These are phyloP conservation scores for Diabrotica virgifera DNA, from an alignment of 1,140 invertebrate species.

Conservation along the genomic window DNA sequence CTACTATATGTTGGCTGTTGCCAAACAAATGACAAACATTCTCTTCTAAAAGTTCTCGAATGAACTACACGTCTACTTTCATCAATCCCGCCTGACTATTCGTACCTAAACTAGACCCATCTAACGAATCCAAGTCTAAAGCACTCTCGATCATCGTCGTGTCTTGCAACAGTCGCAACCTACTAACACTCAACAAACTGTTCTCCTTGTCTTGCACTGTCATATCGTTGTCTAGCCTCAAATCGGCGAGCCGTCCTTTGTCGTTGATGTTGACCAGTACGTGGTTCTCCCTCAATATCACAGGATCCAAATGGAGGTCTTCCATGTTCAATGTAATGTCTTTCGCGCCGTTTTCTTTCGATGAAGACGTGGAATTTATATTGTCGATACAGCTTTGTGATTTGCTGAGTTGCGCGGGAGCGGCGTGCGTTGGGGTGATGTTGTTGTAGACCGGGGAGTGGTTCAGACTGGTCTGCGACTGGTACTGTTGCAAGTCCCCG, in stretches of 20 bases:
- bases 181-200: conserved; percentile 54
- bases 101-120: conserved; percentile 56
- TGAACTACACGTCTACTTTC: conserved; percentile 40
- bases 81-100: conserved; percentile 45
- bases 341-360: conserved; percentile 12
- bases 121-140: conserved; percentile 77
- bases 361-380: conserved; percentile 25
- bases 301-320: conserved; percentile 44
- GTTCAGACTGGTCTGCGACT: conserved; percentile 45
- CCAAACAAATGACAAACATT: too few relatives aligned
- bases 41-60: too few relatives aligned
- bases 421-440: conserved; percentile 22
- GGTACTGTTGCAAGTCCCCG: conserved; percentile 45
- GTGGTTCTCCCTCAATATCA: conserved; percentile 40
- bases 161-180: conserved; percentile 70
- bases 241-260: conserved; percentile 21
- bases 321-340: conserved; percentile 27
- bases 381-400: conserved; percentile 42
- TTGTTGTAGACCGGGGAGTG: conserved; percentile 45
- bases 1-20: too few relatives aligned
- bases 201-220: conserved; percentile 46
- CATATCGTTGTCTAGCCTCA: conserved; percentile 43
- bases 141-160: conserved; percentile 86
- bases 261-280: conserved; percentile 27
- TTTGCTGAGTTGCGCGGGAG: conserved; percentile 30